These are phyloP conservation scores for Mesaphorura yosii DNA, from an alignment of 1,140 invertebrate species.

Conservation along the genomic window DNA sequence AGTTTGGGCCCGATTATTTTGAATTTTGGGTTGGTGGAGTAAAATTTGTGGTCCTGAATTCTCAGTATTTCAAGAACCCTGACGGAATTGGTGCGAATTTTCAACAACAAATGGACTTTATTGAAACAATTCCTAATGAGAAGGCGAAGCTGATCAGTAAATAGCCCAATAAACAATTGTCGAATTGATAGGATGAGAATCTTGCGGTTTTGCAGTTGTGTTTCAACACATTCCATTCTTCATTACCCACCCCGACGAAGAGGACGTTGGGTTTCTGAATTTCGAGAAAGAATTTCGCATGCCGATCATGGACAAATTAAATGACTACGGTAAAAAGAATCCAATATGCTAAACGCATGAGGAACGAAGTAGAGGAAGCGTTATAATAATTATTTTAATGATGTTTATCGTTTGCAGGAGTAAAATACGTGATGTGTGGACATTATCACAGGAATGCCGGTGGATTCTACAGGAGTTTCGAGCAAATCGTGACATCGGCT, in stretches of 20 bases:
- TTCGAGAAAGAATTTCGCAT: slow-evolving; percentile 28
- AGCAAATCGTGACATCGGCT: slow-evolving; percentile 44
- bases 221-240: slow-evolving; percentile 50
- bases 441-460: slow-evolving; percentile 45
- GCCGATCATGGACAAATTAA: slow-evolving; percentile 1
- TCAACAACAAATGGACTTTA: slow-evolving; percentile 37
- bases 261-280: slow-evolving; percentile 38
- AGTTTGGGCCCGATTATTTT: slow-evolving; percentile 48
- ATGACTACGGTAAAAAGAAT: not conserved
- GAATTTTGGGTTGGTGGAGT: slow-evolving; percentile 44
- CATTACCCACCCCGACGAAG: slow-evolving; percentile 38
- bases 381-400: too few species aligned
- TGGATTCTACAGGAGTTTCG: slow-evolving; percentile 39
- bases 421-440: slow-evolving; percentile 43
- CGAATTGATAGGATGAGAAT: not conserved
- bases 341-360: too few species aligned
- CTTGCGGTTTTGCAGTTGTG: slow-evolving; percentile 34
- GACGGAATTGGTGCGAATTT: slow-evolving; percentile 33
- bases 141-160: slow-evolving; percentile 15
- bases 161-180: not conserved
- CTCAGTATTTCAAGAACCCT: slow-evolving; percentile 40
- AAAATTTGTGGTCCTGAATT: slow-evolving; percentile 44
- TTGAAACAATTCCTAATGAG: slow-evolving; percentile 10
- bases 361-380: too few species aligned
- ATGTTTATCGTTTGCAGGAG: too few species aligned